Evolutionary conservation across 2,888 invertebrate species (phyloP), one percentile per base, ranked within the genome.

Genomic region (Dione vanillae): DNA sequence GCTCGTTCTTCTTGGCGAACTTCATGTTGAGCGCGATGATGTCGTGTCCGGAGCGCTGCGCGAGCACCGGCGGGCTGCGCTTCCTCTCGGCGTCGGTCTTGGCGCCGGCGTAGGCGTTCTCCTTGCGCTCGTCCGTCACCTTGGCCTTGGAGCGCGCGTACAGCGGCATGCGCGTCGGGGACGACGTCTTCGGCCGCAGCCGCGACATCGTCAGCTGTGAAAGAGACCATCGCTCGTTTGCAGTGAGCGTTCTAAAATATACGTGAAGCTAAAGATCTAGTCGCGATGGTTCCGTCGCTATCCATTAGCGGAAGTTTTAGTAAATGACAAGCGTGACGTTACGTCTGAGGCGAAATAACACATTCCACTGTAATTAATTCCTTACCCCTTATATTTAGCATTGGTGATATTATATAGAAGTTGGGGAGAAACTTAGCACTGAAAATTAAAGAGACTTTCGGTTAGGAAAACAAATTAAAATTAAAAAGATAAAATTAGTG

Each of bases 91-190:
- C 37, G 78, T 89, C 91, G 8, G 82, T 80, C 74, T 89, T 90
- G 54, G 87, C 89, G 59, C 87, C 89, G 16, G 79, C 85, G 84
- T 90, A 93, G 1, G 93, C 83, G 85, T 93, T 93, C 78, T 93
- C 93, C 73, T 93, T 93, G 71, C 92, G 86, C 69, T 93, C 93
- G 74, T 92, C 92, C 3, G 85, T 87, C 59, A 85, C 87, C 70
- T 92, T 92, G 8, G 79, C 85, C 73, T 92, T 92, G 65, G 89
- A 82, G 65, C 92, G 90, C 27, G 85, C 83, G 83, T 87, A 92
- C 35, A 89, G 82, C 49, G 90, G 91, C 77, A 79, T 82, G 20
- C 91, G 84, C 9, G 84, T 79, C 52, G 92, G 90, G 0, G 91
- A 91, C 54, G 82, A 78, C 35, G 88, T 84, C 81, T 91, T 91